phyloP scores from a whole-genome alignment of 2,797 vertebrate species.

The Anableps anableps region DNA sequence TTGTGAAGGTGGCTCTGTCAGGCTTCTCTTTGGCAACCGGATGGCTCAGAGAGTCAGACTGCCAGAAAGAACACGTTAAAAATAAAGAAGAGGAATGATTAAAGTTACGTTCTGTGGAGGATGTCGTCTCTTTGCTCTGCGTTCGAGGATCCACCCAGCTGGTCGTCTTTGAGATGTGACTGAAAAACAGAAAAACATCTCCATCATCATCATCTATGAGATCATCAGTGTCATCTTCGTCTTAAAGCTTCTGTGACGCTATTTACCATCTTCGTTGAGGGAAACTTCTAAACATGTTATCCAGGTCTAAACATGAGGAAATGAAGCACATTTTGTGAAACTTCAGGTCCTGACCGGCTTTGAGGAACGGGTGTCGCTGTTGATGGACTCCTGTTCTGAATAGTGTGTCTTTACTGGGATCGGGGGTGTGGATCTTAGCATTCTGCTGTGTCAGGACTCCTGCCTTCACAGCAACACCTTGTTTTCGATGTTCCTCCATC shows the following conservation, averaged over 20 bases:
- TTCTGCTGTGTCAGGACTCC: neutral
- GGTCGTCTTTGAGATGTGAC: slow-evolving; percentile 78
- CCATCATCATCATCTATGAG: slow-evolving; percentile 27
- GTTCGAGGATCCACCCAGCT: slow-evolving; percentile 77
- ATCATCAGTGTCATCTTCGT: slow-evolving; percentile 11
- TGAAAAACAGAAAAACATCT: slow-evolving; percentile 47
- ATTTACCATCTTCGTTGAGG: neutral
- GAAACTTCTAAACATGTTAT: neutral
- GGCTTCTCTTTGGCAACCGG: too few species aligned
- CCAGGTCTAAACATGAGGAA: neutral
- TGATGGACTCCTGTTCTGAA: neutral
- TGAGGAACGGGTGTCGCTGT: neutral
- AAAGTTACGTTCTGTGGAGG: slow-evolving; percentile 73
- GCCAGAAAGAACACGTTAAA: too few species aligned
- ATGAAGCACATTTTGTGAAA: neutral
- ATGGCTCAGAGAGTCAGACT: too few species aligned
- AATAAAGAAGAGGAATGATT: neutral
- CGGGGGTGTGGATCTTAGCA: neutral
- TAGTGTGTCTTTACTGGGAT: neutral
- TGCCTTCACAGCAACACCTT: neutral
- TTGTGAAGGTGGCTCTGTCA: too few species aligned
- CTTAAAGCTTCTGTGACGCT: neutral
- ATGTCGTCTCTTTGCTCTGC: slow-evolving; percentile 67
- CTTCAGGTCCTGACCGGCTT: neutral
- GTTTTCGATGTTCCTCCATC: neutral